Evolutionary conservation across 2,113 vertebrate species (phyloP).

Genomic region (Kryptolebias marmoratus): DNA sequence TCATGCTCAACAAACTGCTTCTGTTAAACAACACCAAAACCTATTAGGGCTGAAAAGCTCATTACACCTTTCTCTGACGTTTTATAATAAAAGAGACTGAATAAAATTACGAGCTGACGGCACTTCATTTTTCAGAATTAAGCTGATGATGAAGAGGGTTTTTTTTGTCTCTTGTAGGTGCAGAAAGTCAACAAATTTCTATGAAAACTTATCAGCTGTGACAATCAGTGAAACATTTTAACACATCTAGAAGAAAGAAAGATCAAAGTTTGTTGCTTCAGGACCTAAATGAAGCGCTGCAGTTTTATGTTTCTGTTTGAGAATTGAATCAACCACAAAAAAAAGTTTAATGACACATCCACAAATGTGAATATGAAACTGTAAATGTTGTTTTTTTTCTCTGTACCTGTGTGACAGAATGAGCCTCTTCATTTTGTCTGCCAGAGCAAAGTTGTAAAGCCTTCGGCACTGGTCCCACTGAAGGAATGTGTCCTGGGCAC

Average conservation of each 20-base stretch:
- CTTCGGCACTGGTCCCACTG: slow-evolving; percentile 95
- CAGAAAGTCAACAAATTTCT: too few relatives aligned
- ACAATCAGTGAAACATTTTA: too few relatives aligned
- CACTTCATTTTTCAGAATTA: too few relatives aligned
- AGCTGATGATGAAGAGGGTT: too few relatives aligned
- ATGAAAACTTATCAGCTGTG: too few relatives aligned
- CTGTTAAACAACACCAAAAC: slow-evolving; percentile 67
- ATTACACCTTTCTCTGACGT: background rate
- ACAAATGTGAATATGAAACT: slow-evolving; percentile 11
- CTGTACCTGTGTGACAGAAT: slow-evolving; percentile 90
- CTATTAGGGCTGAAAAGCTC: background rate
- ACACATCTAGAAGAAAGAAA: too few relatives aligned
- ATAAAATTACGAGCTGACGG: too few relatives aligned
- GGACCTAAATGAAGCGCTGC: background rate
- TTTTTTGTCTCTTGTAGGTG: too few relatives aligned
- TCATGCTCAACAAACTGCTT: slow-evolving; percentile 73
- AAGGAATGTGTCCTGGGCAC: slow-evolving; percentile 93
- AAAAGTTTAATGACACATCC: background rate
- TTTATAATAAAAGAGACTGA: too few relatives aligned
- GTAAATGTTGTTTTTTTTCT: background rate
- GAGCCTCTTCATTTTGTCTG: slow-evolving; percentile 93
- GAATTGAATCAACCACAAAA: too few relatives aligned
- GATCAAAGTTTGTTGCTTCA: background rate
- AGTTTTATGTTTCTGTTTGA: too few relatives aligned
- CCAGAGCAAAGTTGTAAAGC: slow-evolving; percentile 93